A percentile compares a stretch with the other conserved stretches of the same genome.
Evolutionary conservation across 2,888 invertebrate genomes (phyloP).

Genomic region (Mythimna albipuncta): DNA sequence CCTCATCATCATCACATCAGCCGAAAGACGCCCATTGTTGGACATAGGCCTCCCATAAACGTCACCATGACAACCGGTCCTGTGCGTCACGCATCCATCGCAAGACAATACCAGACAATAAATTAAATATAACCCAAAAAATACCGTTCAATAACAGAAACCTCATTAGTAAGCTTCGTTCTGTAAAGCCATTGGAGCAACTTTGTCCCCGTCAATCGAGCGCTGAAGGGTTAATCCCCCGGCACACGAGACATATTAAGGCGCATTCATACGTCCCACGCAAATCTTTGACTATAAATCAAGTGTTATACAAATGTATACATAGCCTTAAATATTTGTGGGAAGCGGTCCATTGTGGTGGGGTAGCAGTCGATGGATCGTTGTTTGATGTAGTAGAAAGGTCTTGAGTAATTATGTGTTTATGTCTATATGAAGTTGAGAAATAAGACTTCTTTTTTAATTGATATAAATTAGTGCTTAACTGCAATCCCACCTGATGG

Average conservation of each 20-base stretch:
- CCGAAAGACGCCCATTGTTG: no score
- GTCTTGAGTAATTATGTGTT: background rate
- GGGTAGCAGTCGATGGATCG: background rate
- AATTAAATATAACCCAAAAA: background rate
- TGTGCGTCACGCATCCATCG: no score
- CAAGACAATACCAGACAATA: no score
- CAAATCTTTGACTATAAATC: conserved; percentile 65
- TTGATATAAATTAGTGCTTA: no score
- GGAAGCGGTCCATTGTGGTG: conserved; percentile 17
- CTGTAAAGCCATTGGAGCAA: conserved; percentile 49
- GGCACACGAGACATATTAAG: conserved; percentile 66
- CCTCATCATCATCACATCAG: no score
- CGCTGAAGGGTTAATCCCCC: conserved; percentile 65
- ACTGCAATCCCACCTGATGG: no score
- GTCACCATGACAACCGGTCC: no score
- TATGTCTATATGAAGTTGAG: background rate
- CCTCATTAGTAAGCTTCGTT: conserved; percentile 43
- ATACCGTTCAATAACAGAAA: conserved; percentile 43
- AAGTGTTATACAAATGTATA: conserved; percentile 51
- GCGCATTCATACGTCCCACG: conserved; percentile 62
- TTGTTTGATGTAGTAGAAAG: conserved; percentile 11
- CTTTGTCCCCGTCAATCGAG: conserved; percentile 63
- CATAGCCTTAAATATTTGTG: conserved; percentile 43
- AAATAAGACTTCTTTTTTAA: no score
- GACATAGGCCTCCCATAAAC: no score